Conservation (phyloP, 2,888 invertebrate genomes). For the Trissonchulus sp. region DNA sequence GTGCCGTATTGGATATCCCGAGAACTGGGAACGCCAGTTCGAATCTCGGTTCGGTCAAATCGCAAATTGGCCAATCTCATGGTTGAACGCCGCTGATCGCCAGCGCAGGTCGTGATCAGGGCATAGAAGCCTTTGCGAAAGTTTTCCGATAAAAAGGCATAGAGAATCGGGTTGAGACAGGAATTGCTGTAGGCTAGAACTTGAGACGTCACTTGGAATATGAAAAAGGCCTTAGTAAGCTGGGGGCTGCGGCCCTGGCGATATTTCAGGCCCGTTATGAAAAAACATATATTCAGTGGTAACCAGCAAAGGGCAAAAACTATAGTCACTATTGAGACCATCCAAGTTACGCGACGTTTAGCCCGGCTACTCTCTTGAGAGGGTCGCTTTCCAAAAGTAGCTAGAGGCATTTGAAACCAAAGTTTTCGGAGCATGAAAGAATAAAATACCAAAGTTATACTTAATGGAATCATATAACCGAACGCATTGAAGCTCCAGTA, state of each 20-base stretch:
- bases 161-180: slow-evolving; percentile 87
- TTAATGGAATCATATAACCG: slow-evolving; percentile 79
- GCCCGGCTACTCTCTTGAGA: slow-evolving; percentile 72
- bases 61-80: background rate
- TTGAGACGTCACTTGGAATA: slow-evolving; percentile 34
- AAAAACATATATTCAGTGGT: slow-evolving; percentile 71
- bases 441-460: slow-evolving; percentile 77
- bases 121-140: slow-evolving; percentile 76
- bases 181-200: slow-evolving; percentile 77
- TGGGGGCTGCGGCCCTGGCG: background rate
- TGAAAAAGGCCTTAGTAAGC: slow-evolving; percentile 31
- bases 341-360: slow-evolving; percentile 78
- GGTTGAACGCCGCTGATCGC: background rate
- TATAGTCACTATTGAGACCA: slow-evolving; percentile 66
- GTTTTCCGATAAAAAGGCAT: slow-evolving; percentile 87
- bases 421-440: slow-evolving; percentile 78
- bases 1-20: background rate
- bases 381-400: background rate
- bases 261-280: slow-evolving; percentile 38
- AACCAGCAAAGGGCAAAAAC: slow-evolving; percentile 90
- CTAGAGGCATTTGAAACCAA: slow-evolving; percentile 59
- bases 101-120: slow-evolving; percentile 10
- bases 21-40: background rate
- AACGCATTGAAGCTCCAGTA: slow-evolving; percentile 76
- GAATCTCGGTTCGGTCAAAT: background rate